Evolutionary conservation across 2,113 vertebrate species (phyloP), one percentile per base, ranked within the genome.

Genomic region (Pardalotus punctatus): DNA sequence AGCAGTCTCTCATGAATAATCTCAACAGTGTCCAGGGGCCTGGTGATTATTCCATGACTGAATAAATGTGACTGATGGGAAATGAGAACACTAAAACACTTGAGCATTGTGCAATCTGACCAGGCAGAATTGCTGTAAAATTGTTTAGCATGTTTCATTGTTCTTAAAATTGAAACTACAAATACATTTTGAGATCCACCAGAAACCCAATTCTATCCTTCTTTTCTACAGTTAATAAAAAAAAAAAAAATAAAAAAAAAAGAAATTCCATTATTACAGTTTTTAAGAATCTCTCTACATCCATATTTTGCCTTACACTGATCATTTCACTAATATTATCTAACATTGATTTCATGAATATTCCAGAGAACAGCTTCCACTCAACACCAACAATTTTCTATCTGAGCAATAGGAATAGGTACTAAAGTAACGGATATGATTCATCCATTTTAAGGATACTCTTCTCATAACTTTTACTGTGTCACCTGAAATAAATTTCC

Each of bases 11-110:
- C 79, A 58, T 88, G 79, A 96, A 95, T 92, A 93, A 90, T 67
- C 81, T 90, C 56, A 86, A 38, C 24, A 82, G 67, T 29, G 51
- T 91, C 56, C 85, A 74, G 60, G 60, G 76, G 21, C 16, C 80
- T 56, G 33, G 67, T 77, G 82, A 86, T 84, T 79, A 82, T 93
- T 90, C 31, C 70, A 65, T 61, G 23, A 64, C 58, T 86, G 81
- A 94, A 88, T 78, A 92, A 86, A 94, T 74, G 76, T 86, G 85
- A 90, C 76, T 93, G 58, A 81, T 64, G 80, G 81, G 74, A 93
- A 95, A 96, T 88, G 79, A 94, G 81, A 89, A 74, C 54, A 90
- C 42, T 85, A 53, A 76, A 96, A 76, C 42, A 51, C 57, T 91
- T 54, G 33, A 67, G 50, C 1, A 2, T 54, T 91, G 21, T 82